These are phyloP conservation scores for Diorhabda elongata DNA, from an alignment of 1,140 invertebrate species.

Conservation along the genomic window DNA sequence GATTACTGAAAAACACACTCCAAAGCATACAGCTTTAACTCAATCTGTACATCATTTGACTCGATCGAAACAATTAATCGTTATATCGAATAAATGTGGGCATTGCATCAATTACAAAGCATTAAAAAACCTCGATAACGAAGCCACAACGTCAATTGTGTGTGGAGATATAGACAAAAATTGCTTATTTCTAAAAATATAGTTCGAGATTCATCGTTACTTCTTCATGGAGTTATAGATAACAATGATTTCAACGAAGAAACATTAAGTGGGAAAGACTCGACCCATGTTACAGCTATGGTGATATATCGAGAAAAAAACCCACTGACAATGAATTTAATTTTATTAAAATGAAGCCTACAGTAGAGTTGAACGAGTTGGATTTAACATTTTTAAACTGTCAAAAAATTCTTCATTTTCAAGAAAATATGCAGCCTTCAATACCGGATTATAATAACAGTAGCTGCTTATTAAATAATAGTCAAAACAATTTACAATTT, in stretches of 20 bases:
- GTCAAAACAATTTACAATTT: slow-evolving; percentile 18
- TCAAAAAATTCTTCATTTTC: slow-evolving; percentile 21
- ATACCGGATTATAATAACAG: slow-evolving; percentile 12
- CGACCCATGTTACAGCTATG: slow-evolving; percentile 24
- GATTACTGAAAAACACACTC: slow-evolving; percentile 26
- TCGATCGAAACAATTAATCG: background rate
- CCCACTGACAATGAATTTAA: slow-evolving; percentile 9
- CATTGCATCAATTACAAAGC: slow-evolving; percentile 25
- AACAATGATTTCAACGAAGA: slow-evolving; percentile 27
- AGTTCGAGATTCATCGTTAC: slow-evolving; percentile 14
- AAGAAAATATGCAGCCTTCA: slow-evolving; percentile 7
- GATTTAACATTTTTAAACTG: slow-evolving; percentile 23
- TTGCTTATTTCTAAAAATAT: slow-evolving; percentile 18
- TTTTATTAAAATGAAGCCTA: slow-evolving; percentile 22
- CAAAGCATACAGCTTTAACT: slow-evolving; percentile 15
- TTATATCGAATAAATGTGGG: slow-evolving; percentile 18
- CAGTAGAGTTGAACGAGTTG: slow-evolving; percentile 10
- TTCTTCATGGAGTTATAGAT: slow-evolving; percentile 26
- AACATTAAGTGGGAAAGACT: slow-evolving; percentile 24
- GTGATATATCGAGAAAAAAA: slow-evolving; percentile 22
- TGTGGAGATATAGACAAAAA: slow-evolving; percentile 13
- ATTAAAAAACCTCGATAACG: slow-evolving; percentile 18
- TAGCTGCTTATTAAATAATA: slow-evolving; percentile 16
- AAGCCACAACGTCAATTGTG: slow-evolving; percentile 10
- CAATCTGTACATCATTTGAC: background rate